These are phyloP conservation scores for Ahaetulla prasina DNA, from an alignment of 2,113 vertebrate species.

Conservation along the genomic window DNA sequence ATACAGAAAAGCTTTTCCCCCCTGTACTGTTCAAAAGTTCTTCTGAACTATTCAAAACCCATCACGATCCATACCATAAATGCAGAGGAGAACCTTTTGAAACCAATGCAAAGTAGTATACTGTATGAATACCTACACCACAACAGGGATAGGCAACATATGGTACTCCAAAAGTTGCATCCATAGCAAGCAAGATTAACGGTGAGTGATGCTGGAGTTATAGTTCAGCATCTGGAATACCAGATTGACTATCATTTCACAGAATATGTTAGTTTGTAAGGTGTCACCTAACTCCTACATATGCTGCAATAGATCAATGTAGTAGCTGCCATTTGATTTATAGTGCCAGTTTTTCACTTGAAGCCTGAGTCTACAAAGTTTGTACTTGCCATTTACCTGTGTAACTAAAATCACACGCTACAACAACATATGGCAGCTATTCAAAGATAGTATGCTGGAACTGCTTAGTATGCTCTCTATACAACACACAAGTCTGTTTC, in stretches of 20 bases:
- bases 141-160: neutral
- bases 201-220: neutral
- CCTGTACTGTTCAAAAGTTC: neutral
- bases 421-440: neutral
- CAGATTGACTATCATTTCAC: neutral
- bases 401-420: neutral
- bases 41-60: neutral
- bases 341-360: neutral
- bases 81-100: neutral
- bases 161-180: neutral
- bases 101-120: neutral
- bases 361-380: neutral
- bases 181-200: neutral
- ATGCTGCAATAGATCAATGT: neutral
- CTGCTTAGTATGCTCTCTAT: neutral
- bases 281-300: constrained; percentile 1
- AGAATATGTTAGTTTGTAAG: neutral
- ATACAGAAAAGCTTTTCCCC: neutral
- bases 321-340: neutral
- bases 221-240: neutral
- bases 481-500: neutral
- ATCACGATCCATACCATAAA: neutral
- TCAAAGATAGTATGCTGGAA: neutral
- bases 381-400: neutral
- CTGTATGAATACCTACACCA: neutral